phyloP scores from a whole-genome alignment of 2,888 invertebrate genomes.

The Pseudococcus viburni region DNA sequence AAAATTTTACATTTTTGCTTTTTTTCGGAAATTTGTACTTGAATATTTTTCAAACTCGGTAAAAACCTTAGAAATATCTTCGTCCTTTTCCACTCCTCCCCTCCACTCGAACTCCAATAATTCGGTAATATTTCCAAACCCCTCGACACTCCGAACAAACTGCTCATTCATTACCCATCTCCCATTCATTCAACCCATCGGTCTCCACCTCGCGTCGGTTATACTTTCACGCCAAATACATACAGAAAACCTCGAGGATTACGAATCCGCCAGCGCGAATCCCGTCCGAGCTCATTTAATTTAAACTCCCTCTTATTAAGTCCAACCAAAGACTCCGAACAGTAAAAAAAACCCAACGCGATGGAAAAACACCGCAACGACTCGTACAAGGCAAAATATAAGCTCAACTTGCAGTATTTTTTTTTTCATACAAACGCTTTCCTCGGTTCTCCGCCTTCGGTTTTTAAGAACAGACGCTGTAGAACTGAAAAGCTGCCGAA shows the following conservation, averaged over 20 bases:
- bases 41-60: too few relatives aligned
- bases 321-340: not conserved
- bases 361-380: not conserved
- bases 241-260: conserved; percentile 1
- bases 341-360: not conserved
- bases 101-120: too few relatives aligned
- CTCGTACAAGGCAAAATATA: not conserved
- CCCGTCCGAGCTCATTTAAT: conserved; percentile 1
- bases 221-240: conserved; percentile 18
- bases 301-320: not conserved
- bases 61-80: too few relatives aligned
- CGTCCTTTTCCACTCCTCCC: too few relatives aligned
- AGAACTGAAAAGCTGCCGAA: conserved; percentile 43
- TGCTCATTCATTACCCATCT: too few relatives aligned
- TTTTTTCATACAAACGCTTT: not conserved
- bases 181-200: not conserved
- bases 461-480: not conserved
- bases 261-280: not conserved
- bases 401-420: not conserved
- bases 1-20: too few relatives aligned
- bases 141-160: too few relatives aligned
- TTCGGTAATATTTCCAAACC: too few relatives aligned
- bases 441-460: not conserved
- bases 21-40: too few relatives aligned
- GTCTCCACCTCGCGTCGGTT: not conserved